phyloP scores from a whole-genome alignment of 1,140 invertebrate species.

The Lethocerus indicus region DNA sequence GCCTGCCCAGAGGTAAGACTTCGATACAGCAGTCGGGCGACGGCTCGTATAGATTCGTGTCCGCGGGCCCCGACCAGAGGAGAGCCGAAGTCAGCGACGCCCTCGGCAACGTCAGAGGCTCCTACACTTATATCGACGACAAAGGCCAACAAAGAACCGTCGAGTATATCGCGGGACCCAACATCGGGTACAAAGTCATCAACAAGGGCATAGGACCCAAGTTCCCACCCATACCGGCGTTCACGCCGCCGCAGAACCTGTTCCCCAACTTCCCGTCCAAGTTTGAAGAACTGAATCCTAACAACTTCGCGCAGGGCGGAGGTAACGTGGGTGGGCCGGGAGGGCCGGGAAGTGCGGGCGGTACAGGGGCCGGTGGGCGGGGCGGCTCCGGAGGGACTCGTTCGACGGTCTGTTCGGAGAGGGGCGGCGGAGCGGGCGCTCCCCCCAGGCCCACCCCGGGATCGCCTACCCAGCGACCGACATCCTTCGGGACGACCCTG shows the following conservation, averaged over 20 bases:
- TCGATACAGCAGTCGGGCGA: constrained; percentile 38
- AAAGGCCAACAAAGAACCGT: constrained; percentile 50
- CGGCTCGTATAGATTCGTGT: constrained; percentile 46
- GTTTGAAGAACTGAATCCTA: constrained; percentile 5
- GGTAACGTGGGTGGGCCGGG: constrained; percentile 6
- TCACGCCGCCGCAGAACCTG: constrained; percentile 10
- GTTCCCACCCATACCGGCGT: constrained; percentile 21
- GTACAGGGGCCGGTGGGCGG: constrained; percentile 2
- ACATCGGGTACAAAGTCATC: constrained; percentile 52
- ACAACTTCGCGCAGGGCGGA: neutral
- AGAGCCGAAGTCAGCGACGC: constrained; percentile 48
- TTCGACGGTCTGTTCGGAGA: no score
- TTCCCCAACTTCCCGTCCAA: constrained; percentile 7
- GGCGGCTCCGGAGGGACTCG: no score
- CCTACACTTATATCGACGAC: constrained; percentile 55
- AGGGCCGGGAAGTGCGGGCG: constrained; percentile 9
- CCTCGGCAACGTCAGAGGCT: constrained; percentile 45
- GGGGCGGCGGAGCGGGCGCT: no score
- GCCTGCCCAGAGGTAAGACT: constrained; percentile 35
- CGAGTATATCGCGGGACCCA: constrained; percentile 53
- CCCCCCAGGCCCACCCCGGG: no score
- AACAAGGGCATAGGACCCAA: constrained; percentile 36
- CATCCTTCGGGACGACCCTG: no score
- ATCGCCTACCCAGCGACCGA: no score
- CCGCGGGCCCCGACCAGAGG: constrained; percentile 49